Base-by-base conservation (phyloP, 2,888 invertebrate genomes). In the Cerastis rubricosa region DNA sequence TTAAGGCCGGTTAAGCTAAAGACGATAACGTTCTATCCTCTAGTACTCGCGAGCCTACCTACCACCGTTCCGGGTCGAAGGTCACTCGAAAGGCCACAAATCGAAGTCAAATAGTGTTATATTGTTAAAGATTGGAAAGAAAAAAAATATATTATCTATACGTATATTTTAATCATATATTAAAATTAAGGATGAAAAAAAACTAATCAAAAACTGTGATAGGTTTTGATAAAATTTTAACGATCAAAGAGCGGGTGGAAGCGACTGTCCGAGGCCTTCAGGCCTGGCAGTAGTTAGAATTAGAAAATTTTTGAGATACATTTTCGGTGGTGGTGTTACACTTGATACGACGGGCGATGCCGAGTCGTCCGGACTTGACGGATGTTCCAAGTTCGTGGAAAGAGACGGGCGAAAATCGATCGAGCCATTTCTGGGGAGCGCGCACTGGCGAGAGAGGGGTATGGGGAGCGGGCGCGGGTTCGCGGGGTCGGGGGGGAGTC, bases 181-280 rank as follows among this genome's bases (percentile, higher is more conserved):
- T 96, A 96, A 96, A 96, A 95, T 95, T 96, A 96, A 96, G 96
- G 92, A 94, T 94, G 96, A 95, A 96, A 86, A 85, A 87, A 88
- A 95, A 96, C 95, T 96, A 96, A 96, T 96, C 96, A 96, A 95
- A 96, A 96, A 96, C 96, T 96, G 96, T 96, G 96, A 96, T 96
- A 96, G 96, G 96, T 96, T 96, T 96, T 96, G 96, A 96, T 96
- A 96, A 95, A 96, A 95, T 95, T 96, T 96, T 96, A 96, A 96
- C 95, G 93, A 93, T 94, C 90, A 92, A 80, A 80, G 79, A 57
- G 81, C 80, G 87, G 77, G 83, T 83, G 83, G 89, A 86, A 91
- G 88, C 87, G 88, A 89, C 89, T 88, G 87, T 57, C 35, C 87
- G 78, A 69, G 88, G 87, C 86, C 84, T 81, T 78, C 80, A 76